Percentiles rank a stretch among this genome's conserved stretches.
Evolutionary conservation across 2,797 vertebrate genomes (phyloP).

Genomic region (Lateolabrax maculatus): DNA sequence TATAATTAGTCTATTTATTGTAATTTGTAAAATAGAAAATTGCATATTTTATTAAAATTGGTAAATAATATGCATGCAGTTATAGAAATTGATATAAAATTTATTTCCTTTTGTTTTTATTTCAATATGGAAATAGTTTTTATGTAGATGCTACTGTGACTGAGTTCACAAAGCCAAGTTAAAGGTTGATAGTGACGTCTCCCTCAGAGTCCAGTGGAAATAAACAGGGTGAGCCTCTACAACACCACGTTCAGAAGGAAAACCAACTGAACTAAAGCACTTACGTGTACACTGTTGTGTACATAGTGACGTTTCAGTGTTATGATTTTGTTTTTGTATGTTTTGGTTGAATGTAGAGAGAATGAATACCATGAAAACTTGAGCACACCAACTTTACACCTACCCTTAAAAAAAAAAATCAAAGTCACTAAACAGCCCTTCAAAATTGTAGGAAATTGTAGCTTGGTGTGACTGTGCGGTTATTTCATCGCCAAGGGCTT

Average conservation of each 20-base stretch:
- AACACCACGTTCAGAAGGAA: background rate
- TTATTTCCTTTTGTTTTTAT: slow-evolving; percentile 65
- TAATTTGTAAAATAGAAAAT: slow-evolving; percentile 75
- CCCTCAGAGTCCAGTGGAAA: slow-evolving; percentile 13
- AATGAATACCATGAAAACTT: slow-evolving; percentile 6
- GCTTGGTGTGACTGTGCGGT: slow-evolving; percentile 23
- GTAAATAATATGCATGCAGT: slow-evolving; percentile 77
- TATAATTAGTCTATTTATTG: slow-evolving; percentile 77
- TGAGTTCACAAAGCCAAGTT: slow-evolving; percentile 41
- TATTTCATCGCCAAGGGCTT: slow-evolving; percentile 49
- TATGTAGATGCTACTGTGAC: slow-evolving; percentile 50
- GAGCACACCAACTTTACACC: background rate
- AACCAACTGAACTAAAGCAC: slow-evolving; percentile 9
- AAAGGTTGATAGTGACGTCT: background rate
- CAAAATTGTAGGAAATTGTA: slow-evolving; percentile 5
- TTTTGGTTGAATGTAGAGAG: slow-evolving; percentile 28
- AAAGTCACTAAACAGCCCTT: slow-evolving; percentile 20
- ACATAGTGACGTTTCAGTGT: background rate
- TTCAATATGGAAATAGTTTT: slow-evolving; percentile 54
- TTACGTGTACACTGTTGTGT: background rate
- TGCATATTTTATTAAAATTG: slow-evolving; percentile 80
- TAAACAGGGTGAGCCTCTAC: background rate
- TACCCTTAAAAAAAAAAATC: background rate
- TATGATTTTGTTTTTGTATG: background rate
- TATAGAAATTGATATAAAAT: slow-evolving; percentile 65